A percentile compares a stretch with the other conserved stretches of the same genome.
Conservation (phyloP, 2,113 vertebrate genomes). For the human (Homo sapiens) region GRCh38 chr5:65858501-65859000, state of each 20-base stretch:
- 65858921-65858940: neutral
- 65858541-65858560: neutral
- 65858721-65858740: neutral
- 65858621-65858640: neutral
- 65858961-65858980: neutral
- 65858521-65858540: neutral
- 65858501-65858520: neutral
- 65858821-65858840: neutral
- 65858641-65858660: neutral
- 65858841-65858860: neutral
- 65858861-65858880: neutral
- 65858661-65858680: neutral
- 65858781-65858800: slow-evolving; percentile 2
- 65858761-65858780: neutral
- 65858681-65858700: neutral
- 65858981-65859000: neutral
- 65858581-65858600: neutral
- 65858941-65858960: neutral
- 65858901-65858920: neutral
- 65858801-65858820: neutral
- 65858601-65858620: neutral
- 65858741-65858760: neutral
- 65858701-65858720: neutral
- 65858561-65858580: neutral
- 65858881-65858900: slow-evolving; percentile 8